phyloP scores from a whole-genome alignment of 2,888 invertebrate species.

The Galerucella calmariensis region DNA sequence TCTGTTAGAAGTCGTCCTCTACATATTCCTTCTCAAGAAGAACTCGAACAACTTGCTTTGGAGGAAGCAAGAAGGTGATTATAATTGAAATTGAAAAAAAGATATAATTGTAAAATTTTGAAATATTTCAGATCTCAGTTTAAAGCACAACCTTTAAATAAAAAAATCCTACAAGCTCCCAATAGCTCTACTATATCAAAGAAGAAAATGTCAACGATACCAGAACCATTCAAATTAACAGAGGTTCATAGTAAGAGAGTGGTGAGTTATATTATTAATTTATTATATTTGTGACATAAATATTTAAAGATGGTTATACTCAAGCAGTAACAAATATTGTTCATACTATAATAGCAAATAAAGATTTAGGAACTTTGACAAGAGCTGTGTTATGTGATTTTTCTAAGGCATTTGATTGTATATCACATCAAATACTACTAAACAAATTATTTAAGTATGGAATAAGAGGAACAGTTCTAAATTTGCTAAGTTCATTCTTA shows the following conservation, averaged over 20 bases:
- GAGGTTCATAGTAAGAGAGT: conserved; percentile 41
- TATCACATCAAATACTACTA: no score
- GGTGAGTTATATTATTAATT: neutral
- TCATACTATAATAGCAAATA: no score
- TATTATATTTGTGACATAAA: neutral
- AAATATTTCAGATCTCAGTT: conserved; percentile 68
- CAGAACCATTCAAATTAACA: conserved; percentile 75
- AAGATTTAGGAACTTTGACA: no score
- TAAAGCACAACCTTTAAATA: conserved; percentile 75
- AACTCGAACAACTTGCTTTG: conserved; percentile 72
- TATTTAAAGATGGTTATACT: neutral
- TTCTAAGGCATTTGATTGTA: no score
- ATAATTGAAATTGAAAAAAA: neutral
- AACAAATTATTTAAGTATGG: no score
- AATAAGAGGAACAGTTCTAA: no score
- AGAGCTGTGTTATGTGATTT: no score
- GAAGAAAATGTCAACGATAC: conserved; percentile 70
- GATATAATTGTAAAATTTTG: conserved; percentile 18
- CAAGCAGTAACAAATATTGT: no score
- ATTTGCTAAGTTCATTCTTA: no score
- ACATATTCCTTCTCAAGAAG: conserved; percentile 69
- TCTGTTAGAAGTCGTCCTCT: conserved; percentile 69
- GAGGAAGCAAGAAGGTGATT: conserved; percentile 73
- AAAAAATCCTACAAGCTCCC: conserved; percentile 69
- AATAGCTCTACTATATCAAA: conserved; percentile 53